Percentiles rank a stretch among this genome's conserved stretches.
Evolutionary conservation across 2,797 vertebrate genomes (phyloP).

Genomic region (Centropyge bicolor): DNA sequence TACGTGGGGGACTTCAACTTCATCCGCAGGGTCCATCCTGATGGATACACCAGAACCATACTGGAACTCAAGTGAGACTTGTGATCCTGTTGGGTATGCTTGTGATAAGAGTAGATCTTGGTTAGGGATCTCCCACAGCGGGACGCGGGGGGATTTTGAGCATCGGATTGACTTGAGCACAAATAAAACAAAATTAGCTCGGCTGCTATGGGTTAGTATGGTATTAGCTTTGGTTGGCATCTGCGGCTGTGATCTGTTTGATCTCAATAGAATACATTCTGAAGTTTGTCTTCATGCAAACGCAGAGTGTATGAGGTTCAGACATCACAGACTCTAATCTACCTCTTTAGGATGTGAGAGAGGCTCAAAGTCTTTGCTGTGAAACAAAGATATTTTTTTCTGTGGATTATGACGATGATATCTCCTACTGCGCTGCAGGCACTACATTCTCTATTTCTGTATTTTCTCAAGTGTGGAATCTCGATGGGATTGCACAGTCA

Average conservation of each 20-base stretch:
- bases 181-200: slow-evolving; percentile 58
- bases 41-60: slow-evolving; percentile 92
- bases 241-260: slow-evolving; percentile 68
- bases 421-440: slow-evolving; percentile 76
- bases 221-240: slow-evolving; percentile 61
- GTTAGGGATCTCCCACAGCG: slow-evolving; percentile 36
- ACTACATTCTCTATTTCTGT: slow-evolving; percentile 75
- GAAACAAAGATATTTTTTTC: slow-evolving; percentile 70
- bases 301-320: slow-evolving; percentile 55
- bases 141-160: slow-evolving; percentile 30
- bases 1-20: slow-evolving; percentile 98
- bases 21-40: slow-evolving; percentile 93
- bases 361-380: slow-evolving; percentile 61
- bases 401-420: slow-evolving; percentile 79
- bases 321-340: slow-evolving; percentile 74
- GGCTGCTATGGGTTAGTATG: slow-evolving; percentile 55
- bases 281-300: slow-evolving; percentile 65
- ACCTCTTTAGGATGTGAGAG: slow-evolving; percentile 74
- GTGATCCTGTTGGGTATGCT: neutral
- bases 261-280: slow-evolving; percentile 54
- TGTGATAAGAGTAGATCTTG: slow-evolving; percentile 7
- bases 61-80: slow-evolving; percentile 93
- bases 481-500: slow-evolving; percentile 77
- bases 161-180: slow-evolving; percentile 40
- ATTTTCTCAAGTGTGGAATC: slow-evolving; percentile 76